phyloP scores from a whole-genome alignment of 2,113 vertebrate genomes.

The Hypocryptadius cinnamomeus region DNA sequence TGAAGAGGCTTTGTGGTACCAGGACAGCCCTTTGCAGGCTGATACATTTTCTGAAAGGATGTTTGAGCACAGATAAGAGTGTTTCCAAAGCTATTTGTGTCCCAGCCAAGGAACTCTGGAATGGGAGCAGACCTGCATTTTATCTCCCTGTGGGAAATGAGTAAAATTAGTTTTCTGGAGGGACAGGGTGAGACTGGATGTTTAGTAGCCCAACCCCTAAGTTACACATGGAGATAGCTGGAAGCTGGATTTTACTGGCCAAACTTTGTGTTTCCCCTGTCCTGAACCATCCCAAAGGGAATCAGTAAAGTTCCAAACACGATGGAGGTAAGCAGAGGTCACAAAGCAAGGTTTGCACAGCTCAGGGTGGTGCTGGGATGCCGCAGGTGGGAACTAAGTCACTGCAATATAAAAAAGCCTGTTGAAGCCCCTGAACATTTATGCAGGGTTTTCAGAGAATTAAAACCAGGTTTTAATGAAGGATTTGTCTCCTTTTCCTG shows the following conservation, averaged over 20 bases:
- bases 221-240: not conserved
- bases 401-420: not conserved
- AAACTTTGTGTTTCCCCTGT: not conserved
- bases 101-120: not conserved
- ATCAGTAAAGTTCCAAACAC: not conserved
- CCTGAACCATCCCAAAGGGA: not conserved
- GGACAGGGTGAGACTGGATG: slow-evolving; percentile 4
- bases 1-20: not conserved
- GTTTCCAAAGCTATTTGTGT: slow-evolving; percentile 40
- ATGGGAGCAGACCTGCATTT: slow-evolving; percentile 39
- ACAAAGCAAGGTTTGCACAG: not conserved
- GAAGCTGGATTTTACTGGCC: not conserved
- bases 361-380: not conserved
- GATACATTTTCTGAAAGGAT: slow-evolving; percentile 4
- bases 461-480: not conserved
- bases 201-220: not conserved
- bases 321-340: not conserved
- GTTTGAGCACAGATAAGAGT: not conserved
- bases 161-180: slow-evolving; percentile 47
- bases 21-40: not conserved
- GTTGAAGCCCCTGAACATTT: not conserved
- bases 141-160: slow-evolving; percentile 41
- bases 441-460: not conserved
- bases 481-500: not conserved
- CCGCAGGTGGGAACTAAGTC: not conserved